A percentile compares a stretch with the other conserved stretches of the same genome.
Evolutionary conservation across 2,888 invertebrate genomes (phyloP).

Genomic region (Xylocampa areola): DNA sequence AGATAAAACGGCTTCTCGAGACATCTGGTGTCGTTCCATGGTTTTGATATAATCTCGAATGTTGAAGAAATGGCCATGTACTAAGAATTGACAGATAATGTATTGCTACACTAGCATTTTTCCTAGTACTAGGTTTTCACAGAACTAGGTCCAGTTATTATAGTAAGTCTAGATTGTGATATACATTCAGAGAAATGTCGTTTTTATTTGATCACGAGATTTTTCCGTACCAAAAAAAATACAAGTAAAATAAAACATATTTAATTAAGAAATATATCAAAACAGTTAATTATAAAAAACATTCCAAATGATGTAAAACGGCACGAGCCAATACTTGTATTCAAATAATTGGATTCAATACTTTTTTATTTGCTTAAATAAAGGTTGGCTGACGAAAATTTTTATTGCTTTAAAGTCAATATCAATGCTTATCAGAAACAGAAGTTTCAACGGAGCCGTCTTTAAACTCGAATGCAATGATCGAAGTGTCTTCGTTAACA

Average conservation of each 20-base stretch:
- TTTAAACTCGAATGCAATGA: constrained; percentile 36
- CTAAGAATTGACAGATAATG: constrained; percentile 67
- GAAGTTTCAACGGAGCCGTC: constrained; percentile 31
- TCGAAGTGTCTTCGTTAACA: constrained; percentile 54
- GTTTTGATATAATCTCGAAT: constrained; percentile 63
- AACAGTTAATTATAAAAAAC: constrained; percentile 10
- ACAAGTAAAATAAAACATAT: too few species aligned
- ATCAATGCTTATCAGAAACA: constrained; percentile 37
- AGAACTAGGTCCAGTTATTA: constrained; percentile 12
- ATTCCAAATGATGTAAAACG: constrained; percentile 19
- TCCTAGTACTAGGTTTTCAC: constrained; percentile 37
- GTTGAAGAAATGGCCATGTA: constrained; percentile 63
- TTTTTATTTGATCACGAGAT: background rate
- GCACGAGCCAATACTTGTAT: constrained; percentile 48
- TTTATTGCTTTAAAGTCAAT: constrained; percentile 55
- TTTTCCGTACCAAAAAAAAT: too few species aligned
- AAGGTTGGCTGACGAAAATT: too few species aligned
- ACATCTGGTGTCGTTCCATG: constrained; percentile 47
- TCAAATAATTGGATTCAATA: constrained; percentile 49
- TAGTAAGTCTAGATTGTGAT: constrained; percentile 5
- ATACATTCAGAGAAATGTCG: constrained; percentile 25
- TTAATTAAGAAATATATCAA: background rate
- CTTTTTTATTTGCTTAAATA: too few species aligned
- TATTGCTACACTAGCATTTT: constrained; percentile 49
- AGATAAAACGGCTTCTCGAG: constrained; percentile 50